phyloP scores from a whole-genome alignment of 1,140 invertebrate genomes.

The Temnothorax nylanderi region DNA sequence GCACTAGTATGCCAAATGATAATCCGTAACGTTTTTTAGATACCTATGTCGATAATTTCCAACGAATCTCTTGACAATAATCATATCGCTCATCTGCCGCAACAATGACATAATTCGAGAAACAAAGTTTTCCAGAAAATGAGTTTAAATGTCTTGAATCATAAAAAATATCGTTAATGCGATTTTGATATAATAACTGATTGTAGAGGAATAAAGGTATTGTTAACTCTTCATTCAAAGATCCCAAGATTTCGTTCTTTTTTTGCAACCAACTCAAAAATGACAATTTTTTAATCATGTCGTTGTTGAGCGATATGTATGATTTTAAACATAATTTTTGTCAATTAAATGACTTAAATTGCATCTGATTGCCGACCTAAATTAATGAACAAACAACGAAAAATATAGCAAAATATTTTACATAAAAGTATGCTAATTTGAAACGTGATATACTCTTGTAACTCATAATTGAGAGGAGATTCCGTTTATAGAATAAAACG shows the following conservation, averaged over 20 bases:
- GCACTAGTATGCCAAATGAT: constrained; percentile 48
- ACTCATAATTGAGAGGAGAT: constrained; percentile 8
- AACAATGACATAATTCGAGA: not conserved
- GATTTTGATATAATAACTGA: not conserved
- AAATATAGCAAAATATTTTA: constrained; percentile 5
- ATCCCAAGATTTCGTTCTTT: not conserved
- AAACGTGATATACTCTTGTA: not conserved
- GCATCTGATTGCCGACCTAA: constrained; percentile 33
- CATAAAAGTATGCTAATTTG: not conserved
- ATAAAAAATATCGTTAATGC: no score
- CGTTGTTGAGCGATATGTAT: not conserved
- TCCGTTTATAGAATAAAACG: not conserved
- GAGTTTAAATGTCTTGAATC: not conserved
- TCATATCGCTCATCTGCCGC: not conserved
- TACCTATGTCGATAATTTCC: constrained; percentile 23
- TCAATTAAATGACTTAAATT: constrained; percentile 56
- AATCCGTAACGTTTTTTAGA: constrained; percentile 24
- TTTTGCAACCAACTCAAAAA: not conserved
- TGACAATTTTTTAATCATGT: not conserved
- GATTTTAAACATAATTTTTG: constrained; percentile 54
- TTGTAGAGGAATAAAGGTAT: not conserved
- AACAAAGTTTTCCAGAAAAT: not conserved
- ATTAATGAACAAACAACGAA: constrained; percentile 25
- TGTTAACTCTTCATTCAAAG: not conserved
- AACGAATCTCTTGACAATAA: constrained; percentile 52